A percentile compares a stretch with the other conserved stretches of the same genome.
These are phyloP conservation scores for Caenorhabditis uteleia DNA, from an alignment of 2,888 invertebrate genomes.

Conservation along the genomic window DNA sequence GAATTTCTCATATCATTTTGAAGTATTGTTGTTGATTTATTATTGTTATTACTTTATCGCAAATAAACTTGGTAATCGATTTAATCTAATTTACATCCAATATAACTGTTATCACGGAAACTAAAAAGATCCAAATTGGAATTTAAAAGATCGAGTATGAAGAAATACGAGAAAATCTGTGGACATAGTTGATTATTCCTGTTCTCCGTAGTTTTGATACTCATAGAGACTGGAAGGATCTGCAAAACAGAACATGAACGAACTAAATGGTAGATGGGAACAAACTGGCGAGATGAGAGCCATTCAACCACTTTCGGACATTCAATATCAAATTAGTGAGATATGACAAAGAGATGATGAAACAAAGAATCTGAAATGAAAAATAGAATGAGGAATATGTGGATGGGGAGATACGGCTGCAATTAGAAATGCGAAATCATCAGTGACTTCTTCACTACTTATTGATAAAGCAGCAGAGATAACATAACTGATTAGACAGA, in stretches of 20 bases:
- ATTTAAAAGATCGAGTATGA: too few species aligned
- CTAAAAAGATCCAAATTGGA: too few species aligned
- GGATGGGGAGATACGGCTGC: slow-evolving; percentile 5
- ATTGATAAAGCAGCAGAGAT: slow-evolving; percentile 20
- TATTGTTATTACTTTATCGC: too few species aligned
- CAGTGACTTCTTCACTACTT: slow-evolving; percentile 29
- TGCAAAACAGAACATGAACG: slow-evolving; percentile 16
- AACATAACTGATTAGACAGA: slow-evolving; percentile 17
- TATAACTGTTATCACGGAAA: too few species aligned
- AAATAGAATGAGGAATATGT: not conserved
- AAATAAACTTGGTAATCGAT: too few species aligned
- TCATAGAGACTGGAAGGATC: slow-evolving; percentile 21
- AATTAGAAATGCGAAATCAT: slow-evolving; percentile 22
- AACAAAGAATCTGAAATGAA: slow-evolving; percentile 9
- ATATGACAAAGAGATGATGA: slow-evolving; percentile 17
- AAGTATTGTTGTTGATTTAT: slow-evolving; percentile 5
- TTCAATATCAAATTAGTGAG: slow-evolving; percentile 16
- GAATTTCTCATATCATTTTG: slow-evolving; percentile 3
- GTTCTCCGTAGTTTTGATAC: slow-evolving; percentile 23
- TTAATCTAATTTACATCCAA: too few species aligned
- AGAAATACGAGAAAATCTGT: not conserved
- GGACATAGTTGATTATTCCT: slow-evolving; percentile 5
- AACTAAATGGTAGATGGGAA: not conserved
- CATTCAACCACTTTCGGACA: slow-evolving; percentile 28
- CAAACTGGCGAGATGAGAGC: slow-evolving; percentile 24